phyloP scores from a whole-genome alignment of 2,888 invertebrate species.

The Brachynemurus nebulosus region DNA sequence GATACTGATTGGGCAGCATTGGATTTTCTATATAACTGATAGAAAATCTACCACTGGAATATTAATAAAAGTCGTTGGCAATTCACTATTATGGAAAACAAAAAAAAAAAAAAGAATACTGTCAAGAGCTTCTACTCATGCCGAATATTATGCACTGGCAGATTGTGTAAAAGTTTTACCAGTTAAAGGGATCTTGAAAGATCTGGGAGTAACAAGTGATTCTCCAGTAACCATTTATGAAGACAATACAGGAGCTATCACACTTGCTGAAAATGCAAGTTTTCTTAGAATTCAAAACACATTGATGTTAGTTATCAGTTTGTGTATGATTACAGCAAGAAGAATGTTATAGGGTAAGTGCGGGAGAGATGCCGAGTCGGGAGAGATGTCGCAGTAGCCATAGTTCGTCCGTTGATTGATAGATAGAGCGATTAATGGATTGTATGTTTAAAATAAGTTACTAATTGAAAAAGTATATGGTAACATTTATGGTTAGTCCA shows the following conservation, averaged over 20 bases:
- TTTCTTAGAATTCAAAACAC: constrained; percentile 2
- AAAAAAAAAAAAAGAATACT: constrained; percentile 13
- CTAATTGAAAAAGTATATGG: too few species aligned
- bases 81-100: constrained; percentile 11
- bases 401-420: too few species aligned
- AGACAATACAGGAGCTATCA: constrained; percentile 6
- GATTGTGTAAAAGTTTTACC: too few species aligned
- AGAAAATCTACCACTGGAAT: constrained; percentile 11
- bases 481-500: too few species aligned
- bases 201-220: constrained; percentile 2
- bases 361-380: too few species aligned
- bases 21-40: constrained; percentile 9
- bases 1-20: constrained; percentile 13
- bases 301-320: constrained; percentile 5
- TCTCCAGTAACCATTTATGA: constrained; percentile 4
- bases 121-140: constrained; percentile 12
- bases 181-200: too few species aligned
- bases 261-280: constrained; percentile 4
- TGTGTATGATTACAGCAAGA: constrained; percentile 4
- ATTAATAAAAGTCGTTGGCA: constrained; percentile 10
- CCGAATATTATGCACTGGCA: constrained; percentile 12
- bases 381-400: too few species aligned
- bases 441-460: too few species aligned
- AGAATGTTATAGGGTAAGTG: too few species aligned
- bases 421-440: too few species aligned